Conservation (phyloP, 2,797 vertebrate genomes). For the Triplophysa yarkandensis region DNA sequence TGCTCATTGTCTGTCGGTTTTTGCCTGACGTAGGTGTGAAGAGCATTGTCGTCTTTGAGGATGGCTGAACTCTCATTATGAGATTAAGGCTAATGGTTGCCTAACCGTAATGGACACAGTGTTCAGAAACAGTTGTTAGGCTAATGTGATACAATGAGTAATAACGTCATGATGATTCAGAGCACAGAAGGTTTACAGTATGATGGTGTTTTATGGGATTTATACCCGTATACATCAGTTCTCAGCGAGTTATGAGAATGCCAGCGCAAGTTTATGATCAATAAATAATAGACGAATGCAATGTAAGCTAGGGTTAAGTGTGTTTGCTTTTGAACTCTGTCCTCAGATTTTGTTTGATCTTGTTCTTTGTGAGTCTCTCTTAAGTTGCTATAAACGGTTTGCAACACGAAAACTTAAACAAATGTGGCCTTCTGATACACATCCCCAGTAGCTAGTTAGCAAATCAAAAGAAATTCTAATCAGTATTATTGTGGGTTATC, state of each 20-base stretch:
- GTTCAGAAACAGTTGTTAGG: background rate
- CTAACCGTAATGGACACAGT: background rate
- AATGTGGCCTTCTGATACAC: too few species aligned
- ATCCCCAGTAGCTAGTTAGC: too few species aligned
- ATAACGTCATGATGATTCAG: slow-evolving; percentile 8
- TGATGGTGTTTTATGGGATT: background rate
- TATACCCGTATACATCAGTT: background rate
- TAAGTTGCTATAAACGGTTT: too few species aligned
- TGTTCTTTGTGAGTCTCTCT: too few species aligned
- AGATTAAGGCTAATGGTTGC: slow-evolving; percentile 27
- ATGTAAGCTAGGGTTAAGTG: background rate
- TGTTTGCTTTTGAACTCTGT: too few species aligned
- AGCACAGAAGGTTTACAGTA: background rate
- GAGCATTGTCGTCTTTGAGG: slow-evolving; percentile 22
- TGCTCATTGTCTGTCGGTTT: slow-evolving; percentile 44
- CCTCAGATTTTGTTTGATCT: too few species aligned
- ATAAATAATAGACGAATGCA: background rate
- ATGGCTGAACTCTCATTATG: slow-evolving; percentile 27
- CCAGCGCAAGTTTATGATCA: background rate
- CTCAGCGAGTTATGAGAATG: background rate
- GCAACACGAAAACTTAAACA: too few species aligned
- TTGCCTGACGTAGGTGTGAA: slow-evolving; percentile 46
- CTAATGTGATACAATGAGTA: background rate
- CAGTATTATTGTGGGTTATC: too few species aligned
- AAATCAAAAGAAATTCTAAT: too few species aligned